Percentiles rank a stretch among this genome's conserved stretches.
Conservation (phyloP, 2,888 invertebrate species). For the Serripes groenlandicus region DNA sequence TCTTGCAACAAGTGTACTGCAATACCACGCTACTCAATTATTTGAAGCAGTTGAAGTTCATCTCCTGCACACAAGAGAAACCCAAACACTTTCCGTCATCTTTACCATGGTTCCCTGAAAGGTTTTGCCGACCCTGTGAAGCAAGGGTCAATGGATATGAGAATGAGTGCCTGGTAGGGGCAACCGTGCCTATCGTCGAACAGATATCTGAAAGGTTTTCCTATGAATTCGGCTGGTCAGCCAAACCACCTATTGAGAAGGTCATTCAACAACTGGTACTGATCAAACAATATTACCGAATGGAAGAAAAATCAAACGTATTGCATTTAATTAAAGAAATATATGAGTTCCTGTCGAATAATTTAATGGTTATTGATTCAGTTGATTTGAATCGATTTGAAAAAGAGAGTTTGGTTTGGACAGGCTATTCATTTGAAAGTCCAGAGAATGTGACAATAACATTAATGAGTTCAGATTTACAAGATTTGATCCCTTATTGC, state of each 20-base stretch:
- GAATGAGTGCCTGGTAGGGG: slow-evolving; percentile 40
- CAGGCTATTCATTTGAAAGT: slow-evolving; percentile 57
- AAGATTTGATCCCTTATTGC: slow-evolving; percentile 60
- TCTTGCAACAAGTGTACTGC: neutral
- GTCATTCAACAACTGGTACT: slow-evolving; percentile 47
- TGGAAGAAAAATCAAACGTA: slow-evolving; percentile 29
- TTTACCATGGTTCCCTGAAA: slow-evolving; percentile 38
- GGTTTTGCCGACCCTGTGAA: slow-evolving; percentile 40
- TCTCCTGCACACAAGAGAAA: slow-evolving; percentile 14
- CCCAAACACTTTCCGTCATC: slow-evolving; percentile 20
- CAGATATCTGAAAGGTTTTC: neutral
- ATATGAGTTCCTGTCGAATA: neutral
- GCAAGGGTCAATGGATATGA: slow-evolving; percentile 16
- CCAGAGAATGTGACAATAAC: slow-evolving; percentile 36
- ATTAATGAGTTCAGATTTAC: slow-evolving; percentile 15
- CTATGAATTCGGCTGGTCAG: slow-evolving; percentile 26
- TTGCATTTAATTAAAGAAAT: slow-evolving; percentile 32
- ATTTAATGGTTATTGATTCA: neutral
- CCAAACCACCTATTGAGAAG: slow-evolving; percentile 11
- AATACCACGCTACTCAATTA: neutral
- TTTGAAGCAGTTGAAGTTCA: slow-evolving; percentile 25
- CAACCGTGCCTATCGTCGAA: slow-evolving; percentile 38
- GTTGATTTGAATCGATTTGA: neutral
- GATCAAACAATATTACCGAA: slow-evolving; percentile 33
- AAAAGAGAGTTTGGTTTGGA: slow-evolving; percentile 49